These are phyloP conservation scores for Drosophila sechellia DNA, from an alignment of 1,140 invertebrate species.

Conservation along the genomic window DNA sequence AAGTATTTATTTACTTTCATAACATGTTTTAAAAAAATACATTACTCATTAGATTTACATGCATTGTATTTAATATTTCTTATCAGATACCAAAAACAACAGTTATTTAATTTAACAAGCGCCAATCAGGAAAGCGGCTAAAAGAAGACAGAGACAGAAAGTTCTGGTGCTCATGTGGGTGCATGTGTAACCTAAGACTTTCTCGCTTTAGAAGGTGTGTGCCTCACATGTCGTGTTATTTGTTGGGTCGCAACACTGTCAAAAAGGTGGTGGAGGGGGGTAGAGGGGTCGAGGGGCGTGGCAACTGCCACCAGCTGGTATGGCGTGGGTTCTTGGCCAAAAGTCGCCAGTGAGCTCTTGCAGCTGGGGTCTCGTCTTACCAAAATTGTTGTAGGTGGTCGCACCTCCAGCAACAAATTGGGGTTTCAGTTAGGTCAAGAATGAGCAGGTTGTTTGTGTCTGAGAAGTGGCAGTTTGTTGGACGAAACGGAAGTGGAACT, in stretches of 20 bases:
- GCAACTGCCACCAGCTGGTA: conserved; percentile 59
- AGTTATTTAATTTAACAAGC: conserved; percentile 37
- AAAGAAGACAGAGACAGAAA: conserved; percentile 25
- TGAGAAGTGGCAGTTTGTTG: conserved; percentile 2
- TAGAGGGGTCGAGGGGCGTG: conserved; percentile 11
- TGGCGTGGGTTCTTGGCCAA: conserved; percentile 38
- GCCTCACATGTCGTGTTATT: conserved; percentile 36
- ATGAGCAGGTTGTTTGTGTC: conserved; percentile 32
- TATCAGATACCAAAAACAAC: no score
- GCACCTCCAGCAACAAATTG: conserved; percentile 46
- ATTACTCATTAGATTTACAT: no score
- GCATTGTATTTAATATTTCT: not conserved
- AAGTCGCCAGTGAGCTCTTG: conserved; percentile 1
- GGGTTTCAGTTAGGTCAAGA: conserved; percentile 38
- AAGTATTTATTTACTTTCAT: not conserved
- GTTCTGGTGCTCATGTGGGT: conserved; percentile 59
- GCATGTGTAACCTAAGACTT: conserved; percentile 79
- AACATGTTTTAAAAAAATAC: no score
- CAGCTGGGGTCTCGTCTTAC: conserved; percentile 25
- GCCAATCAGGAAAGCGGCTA: conserved; percentile 7
- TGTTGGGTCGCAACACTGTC: conserved; percentile 13
- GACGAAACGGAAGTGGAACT: conserved; percentile 7
- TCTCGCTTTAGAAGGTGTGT: conserved; percentile 61
- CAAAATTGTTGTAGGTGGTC: conserved; percentile 40
- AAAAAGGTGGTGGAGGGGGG: not conserved